phyloP scores from a whole-genome alignment of 2,797 vertebrate genomes.

The Helostoma temminkii region DNA sequence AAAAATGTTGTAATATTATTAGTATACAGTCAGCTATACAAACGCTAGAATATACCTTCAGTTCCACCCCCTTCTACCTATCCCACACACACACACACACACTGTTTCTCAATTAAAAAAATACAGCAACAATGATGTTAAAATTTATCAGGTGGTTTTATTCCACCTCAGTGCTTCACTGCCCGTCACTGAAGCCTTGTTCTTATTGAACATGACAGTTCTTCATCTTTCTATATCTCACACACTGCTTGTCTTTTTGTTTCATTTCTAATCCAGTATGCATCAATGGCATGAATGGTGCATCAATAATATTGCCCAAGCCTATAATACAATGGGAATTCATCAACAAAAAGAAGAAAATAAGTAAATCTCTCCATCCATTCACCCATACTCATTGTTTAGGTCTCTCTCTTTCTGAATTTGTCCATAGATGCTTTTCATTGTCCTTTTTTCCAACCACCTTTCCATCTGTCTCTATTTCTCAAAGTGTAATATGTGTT shows the following conservation, averaged over 20 bases:
- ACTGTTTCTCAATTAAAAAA: slow-evolving; percentile 31
- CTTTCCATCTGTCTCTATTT: background rate
- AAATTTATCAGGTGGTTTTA: slow-evolving; percentile 64
- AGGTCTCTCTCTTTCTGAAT: background rate
- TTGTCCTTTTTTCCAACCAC: background rate
- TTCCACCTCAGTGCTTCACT: slow-evolving; percentile 50
- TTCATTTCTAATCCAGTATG: slow-evolving; percentile 44
- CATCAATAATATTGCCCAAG: slow-evolving; percentile 44
- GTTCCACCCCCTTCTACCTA: too few relatives aligned
- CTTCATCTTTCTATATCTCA: slow-evolving; percentile 22
- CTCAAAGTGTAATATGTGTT: slow-evolving; percentile 22
- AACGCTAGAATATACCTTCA: too few relatives aligned
- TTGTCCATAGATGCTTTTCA: slow-evolving; percentile 15
- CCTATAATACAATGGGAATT: slow-evolving; percentile 35
- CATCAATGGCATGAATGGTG: slow-evolving; percentile 37
- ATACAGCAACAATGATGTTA: slow-evolving; percentile 36
- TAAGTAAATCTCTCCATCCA: slow-evolving; percentile 32
- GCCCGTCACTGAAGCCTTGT: slow-evolving; percentile 35
- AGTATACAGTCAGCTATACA: too few relatives aligned
- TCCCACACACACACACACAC: slow-evolving; percentile 2
- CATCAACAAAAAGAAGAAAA: slow-evolving; percentile 47
- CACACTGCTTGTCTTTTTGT: slow-evolving; percentile 19
- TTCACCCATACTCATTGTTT: slow-evolving; percentile 32
- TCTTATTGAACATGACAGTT: slow-evolving; percentile 41
- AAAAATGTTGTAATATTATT: too few relatives aligned